These are phyloP conservation scores for Toxotes chatareus DNA, from an alignment of 2,113 vertebrate species.

Conservation along the genomic window DNA sequence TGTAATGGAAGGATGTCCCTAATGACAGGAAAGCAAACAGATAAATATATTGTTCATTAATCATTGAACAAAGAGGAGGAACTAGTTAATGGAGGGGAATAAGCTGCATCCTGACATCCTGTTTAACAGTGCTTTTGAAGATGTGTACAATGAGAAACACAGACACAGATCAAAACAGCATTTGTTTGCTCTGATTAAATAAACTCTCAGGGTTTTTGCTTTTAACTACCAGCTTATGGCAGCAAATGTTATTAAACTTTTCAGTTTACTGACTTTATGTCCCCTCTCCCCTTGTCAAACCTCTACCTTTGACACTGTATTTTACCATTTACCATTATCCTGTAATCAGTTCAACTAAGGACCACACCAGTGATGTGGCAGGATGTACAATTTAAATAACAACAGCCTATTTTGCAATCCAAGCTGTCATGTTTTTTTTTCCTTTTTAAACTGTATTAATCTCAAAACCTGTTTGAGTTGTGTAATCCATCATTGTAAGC, in stretches of 20 bases:
- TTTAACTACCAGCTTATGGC: background rate
- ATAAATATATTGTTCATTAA: constrained; percentile 33
- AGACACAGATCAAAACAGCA: background rate
- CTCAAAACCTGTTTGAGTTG: background rate
- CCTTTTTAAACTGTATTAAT: background rate
- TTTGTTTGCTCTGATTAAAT: too few species aligned
- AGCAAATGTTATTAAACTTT: too few species aligned
- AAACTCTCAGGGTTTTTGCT: too few species aligned
- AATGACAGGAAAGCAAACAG: constrained; percentile 36
- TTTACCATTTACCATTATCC: background rate
- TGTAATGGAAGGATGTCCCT: constrained; percentile 27
- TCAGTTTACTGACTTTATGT: background rate
- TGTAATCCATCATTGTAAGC: constrained; percentile 11
- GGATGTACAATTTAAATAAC: background rate
- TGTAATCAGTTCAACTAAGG: background rate
- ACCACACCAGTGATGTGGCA: background rate
- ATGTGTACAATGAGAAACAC: background rate
- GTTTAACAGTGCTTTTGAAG: background rate
- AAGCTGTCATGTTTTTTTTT: too few species aligned
- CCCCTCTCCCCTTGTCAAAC: background rate
- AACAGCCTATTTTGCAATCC: background rate
- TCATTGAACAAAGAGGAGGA: constrained; percentile 41
- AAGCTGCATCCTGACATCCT: constrained; percentile 24
- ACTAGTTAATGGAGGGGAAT: constrained; percentile 38
- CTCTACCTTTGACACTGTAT: background rate